A percentile compares a stretch with the other conserved stretches of the same genome.
These are phyloP conservation scores for Hydrozoanthus tunicans DNA, from an alignment of 64 coral and sea anemone genomes.

Conservation along the genomic window DNA sequence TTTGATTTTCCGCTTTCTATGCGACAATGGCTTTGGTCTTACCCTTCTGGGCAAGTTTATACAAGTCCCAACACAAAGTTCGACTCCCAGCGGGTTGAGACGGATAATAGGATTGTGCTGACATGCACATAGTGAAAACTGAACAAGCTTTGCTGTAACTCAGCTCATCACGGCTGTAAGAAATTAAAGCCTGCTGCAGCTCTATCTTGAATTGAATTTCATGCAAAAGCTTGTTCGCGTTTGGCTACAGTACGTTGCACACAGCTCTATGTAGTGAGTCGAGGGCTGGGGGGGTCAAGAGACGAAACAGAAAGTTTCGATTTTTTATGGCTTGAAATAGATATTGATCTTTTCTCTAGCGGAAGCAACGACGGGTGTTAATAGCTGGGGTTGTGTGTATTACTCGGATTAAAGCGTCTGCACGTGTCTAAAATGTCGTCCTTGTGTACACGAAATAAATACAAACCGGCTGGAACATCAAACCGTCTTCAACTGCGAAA, in stretches of 20 bases:
- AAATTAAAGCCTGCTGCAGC: no score
- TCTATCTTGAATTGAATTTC: no score
- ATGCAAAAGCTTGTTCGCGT: no score
- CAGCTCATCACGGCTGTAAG: no score
- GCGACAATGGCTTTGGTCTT: neutral
- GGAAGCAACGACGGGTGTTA: conserved; percentile 36
- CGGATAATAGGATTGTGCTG: no score
- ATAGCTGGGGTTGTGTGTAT: conserved; percentile 24
- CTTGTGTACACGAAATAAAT: conserved; percentile 14
- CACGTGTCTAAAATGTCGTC: conserved; percentile 3
- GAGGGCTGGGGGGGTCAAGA: no score
- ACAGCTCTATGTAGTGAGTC: neutral
- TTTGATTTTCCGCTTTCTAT: neutral
- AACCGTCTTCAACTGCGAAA: neutral
- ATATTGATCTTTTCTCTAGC: conserved; percentile 1
- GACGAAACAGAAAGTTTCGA: neutral
- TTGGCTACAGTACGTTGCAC: no score
- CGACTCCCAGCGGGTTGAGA: no score
- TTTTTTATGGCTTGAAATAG: neutral
- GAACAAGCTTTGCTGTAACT: no score
- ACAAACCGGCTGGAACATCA: conserved; percentile 1
- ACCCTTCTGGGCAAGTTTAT: conserved; percentile 18
- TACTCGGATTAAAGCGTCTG: conserved; percentile 36
- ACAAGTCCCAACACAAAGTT: no score
- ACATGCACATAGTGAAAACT: no score